Base-by-base conservation (phyloP, 2,888 invertebrate genomes). In the Deilephila elpenor region DNA sequence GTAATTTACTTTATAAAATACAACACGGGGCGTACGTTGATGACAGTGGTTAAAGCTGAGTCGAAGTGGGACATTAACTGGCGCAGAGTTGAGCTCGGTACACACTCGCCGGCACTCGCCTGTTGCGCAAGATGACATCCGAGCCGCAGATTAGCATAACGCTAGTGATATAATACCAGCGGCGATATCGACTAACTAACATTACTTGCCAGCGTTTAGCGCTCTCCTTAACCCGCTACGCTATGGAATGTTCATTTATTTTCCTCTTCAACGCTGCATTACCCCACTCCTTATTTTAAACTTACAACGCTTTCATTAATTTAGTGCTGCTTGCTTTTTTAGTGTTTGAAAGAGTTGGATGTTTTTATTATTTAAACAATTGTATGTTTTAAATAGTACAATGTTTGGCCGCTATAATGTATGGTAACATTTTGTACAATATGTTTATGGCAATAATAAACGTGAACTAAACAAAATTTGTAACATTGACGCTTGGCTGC, bases 41-140 rank as follows among this genome's bases (percentile, higher is more conserved):
- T 83, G 84, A 81, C 82, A 80, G 84, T 83, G 82, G 84, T 85
- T 82, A 75, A 84, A 80, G 82, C 84, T 84, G 82, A 85, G 86
- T 84, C 84, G 78, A 87, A 88, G 85, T 88, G 84, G 86, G 84
- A 83, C 87, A 88, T 89, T 84, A 88, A 86, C 86, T 86, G 85
- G 87, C 80, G 84, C 82, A 78, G 84, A 88, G 89, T 88, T 90
- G 91, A 91, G 91, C 91, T 88, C 84, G 86, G 88, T 86, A 82
- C 85, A 89, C 88, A 91, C 88, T 86, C 85, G 84, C 82, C 83
- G 87, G 87, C 87, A 87, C 86, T 87, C 88, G 92, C 92, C 90
- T 93, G 93, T 93, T 94, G 92, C 93, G 93, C 91, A 93, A 93
- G 92, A 92, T 90, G 91, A 91, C 91, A 93, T 91, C 91, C 89